phyloP scores from a whole-genome alignment of 2,113 vertebrate species.

The Pardalotus punctatus region DNA sequence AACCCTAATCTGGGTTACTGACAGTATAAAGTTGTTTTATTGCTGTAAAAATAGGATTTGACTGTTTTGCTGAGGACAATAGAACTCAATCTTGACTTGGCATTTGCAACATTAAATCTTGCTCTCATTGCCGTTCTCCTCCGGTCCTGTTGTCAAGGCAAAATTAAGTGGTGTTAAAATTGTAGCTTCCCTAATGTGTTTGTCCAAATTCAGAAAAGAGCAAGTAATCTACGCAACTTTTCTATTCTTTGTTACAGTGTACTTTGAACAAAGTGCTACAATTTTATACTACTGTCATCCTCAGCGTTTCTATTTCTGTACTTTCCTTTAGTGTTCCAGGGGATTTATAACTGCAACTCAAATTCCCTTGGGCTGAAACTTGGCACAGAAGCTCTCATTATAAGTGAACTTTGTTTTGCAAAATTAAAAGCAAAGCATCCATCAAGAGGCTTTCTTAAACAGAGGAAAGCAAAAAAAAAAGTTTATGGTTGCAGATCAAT shows the following conservation, averaged over 20 bases:
- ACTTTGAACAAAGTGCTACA: not conserved
- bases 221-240: not conserved
- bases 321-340: not conserved
- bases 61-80: not conserved
- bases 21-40: not conserved
- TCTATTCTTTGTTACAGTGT: not conserved
- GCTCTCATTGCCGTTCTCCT: not conserved
- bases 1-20: not conserved
- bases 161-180: not conserved
- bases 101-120: not conserved
- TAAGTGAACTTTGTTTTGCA: not conserved
- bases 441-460: constrained; percentile 24
- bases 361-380: constrained; percentile 14
- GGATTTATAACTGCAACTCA: constrained; percentile 20
- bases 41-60: constrained; percentile 11
- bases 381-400: constrained; percentile 21
- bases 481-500: not conserved
- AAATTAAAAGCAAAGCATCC: constrained; percentile 44
- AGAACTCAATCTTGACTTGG: not conserved
- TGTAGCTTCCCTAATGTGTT: not conserved
- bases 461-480: not conserved
- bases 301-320: constrained; percentile 47
- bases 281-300: constrained; percentile 4
- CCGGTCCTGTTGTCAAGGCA: not conserved
- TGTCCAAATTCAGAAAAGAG: not conserved